Evolutionary conservation across 1,140 invertebrate genomes (phyloP).

Genomic region (Aleiodes sp.): DNA sequence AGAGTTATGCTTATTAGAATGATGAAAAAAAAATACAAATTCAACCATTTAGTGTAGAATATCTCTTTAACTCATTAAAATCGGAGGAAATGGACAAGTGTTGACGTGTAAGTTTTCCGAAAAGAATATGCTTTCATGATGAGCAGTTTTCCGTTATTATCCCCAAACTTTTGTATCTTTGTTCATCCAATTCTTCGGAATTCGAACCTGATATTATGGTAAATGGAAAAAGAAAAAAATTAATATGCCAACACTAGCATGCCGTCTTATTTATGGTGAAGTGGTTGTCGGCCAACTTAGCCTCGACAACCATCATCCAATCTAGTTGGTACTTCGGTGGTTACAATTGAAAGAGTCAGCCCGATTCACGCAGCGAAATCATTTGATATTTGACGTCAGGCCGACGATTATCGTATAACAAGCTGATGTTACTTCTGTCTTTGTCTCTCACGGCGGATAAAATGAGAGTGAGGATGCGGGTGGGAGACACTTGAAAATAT

Average conservation of each 20-base stretch:
- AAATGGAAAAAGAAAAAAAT: not conserved
- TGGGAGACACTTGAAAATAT: not conserved
- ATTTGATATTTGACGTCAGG: slow-evolving; percentile 61
- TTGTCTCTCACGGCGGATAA: not conserved
- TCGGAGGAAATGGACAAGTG: too few species aligned
- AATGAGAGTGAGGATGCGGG: not conserved
- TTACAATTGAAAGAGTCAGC: slow-evolving; percentile 54
- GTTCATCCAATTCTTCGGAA: too few species aligned
- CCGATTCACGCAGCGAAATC: slow-evolving; percentile 60
- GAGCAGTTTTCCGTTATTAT: too few species aligned
- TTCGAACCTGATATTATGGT: too few species aligned
- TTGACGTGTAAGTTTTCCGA: too few species aligned
- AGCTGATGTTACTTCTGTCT: slow-evolving; percentile 22
- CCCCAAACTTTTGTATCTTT: too few species aligned
- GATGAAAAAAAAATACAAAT: too few species aligned
- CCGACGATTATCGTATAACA: slow-evolving; percentile 56
- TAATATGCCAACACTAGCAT: slow-evolving; percentile 22
- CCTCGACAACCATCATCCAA: slow-evolving; percentile 55
- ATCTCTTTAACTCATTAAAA: too few species aligned
- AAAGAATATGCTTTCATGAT: too few species aligned
- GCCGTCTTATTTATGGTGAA: slow-evolving; percentile 58
- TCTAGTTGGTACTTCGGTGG: slow-evolving; percentile 44
- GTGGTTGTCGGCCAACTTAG: slow-evolving; percentile 60
- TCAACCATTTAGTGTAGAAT: too few species aligned
- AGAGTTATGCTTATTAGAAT: too few species aligned